phyloP scores from a whole-genome alignment of 2,888 invertebrate genomes.

The Apamea monoglypha region DNA sequence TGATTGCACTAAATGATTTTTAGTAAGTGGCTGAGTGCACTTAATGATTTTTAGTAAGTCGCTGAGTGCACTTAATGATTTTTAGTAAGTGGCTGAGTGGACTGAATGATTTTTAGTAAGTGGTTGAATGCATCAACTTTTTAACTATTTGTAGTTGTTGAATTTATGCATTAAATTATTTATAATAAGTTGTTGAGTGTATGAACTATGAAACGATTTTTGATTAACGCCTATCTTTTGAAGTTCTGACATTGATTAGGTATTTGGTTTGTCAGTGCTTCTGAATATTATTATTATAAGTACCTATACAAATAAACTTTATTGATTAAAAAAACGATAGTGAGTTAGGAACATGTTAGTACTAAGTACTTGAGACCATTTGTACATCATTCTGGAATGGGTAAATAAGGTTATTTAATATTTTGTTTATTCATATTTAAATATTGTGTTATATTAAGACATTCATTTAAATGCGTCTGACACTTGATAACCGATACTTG shows the following conservation, averaged over 20 bases:
- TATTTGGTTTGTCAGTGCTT: background rate
- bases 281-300: background rate
- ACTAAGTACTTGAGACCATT: background rate
- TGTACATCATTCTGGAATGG: background rate
- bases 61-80: background rate
- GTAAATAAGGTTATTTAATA: background rate
- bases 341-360: background rate
- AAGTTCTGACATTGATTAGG: background rate
- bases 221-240: background rate
- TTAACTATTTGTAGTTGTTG: background rate
- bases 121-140: background rate
- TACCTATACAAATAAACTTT: background rate
- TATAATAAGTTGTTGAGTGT: background rate
- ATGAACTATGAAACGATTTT: background rate
- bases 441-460: background rate
- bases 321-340: background rate
- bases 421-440: background rate
- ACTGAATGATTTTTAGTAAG: background rate
- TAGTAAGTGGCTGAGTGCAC: background rate
- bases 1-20: background rate
- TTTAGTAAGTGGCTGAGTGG: background rate
- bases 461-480: background rate
- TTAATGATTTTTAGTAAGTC: background rate
- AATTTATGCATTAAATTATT: background rate
- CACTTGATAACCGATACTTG: background rate